Evolutionary conservation across 1,140 invertebrate species (phyloP).

Genomic region (Melanaphis sacchari): DNA sequence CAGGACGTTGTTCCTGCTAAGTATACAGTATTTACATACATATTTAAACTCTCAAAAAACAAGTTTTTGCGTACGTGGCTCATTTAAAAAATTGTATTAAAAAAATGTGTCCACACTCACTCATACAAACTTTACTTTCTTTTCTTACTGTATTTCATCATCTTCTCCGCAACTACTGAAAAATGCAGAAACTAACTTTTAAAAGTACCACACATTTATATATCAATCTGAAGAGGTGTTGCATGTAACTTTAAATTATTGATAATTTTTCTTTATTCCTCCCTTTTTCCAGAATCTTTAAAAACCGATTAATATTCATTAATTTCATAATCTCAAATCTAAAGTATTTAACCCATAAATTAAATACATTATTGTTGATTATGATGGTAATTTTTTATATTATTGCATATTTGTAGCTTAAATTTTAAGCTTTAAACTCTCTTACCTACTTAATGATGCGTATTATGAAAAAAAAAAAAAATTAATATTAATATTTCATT

Average conservation of each 20-base stretch:
- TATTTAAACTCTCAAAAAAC: not conserved
- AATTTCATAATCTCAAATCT: not conserved
- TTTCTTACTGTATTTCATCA: not conserved
- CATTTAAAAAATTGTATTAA: not conserved
- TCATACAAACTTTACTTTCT: not conserved
- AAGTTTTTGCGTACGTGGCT: not conserved
- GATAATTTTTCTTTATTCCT: not conserved
- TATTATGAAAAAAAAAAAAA: not conserved
- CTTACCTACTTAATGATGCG: not conserved
- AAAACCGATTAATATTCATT: not conserved
- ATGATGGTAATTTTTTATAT: not conserved
- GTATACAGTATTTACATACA: not conserved
- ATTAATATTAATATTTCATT: not conserved
- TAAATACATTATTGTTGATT: not conserved
- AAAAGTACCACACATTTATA: not conserved
- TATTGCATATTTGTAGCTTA: not conserved
- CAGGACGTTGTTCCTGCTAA: not conserved
- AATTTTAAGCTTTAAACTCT: not conserved
- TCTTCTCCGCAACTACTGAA: not conserved
- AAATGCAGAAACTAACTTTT: not conserved
- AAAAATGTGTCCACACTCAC: not conserved
- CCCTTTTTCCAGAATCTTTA: not conserved
- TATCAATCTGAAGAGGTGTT: not conserved
- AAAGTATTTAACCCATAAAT: not conserved
- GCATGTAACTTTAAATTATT: not conserved